Base-by-base conservation (phyloP, 1,140 invertebrate genomes). In the Drosophila dunni region DNA sequence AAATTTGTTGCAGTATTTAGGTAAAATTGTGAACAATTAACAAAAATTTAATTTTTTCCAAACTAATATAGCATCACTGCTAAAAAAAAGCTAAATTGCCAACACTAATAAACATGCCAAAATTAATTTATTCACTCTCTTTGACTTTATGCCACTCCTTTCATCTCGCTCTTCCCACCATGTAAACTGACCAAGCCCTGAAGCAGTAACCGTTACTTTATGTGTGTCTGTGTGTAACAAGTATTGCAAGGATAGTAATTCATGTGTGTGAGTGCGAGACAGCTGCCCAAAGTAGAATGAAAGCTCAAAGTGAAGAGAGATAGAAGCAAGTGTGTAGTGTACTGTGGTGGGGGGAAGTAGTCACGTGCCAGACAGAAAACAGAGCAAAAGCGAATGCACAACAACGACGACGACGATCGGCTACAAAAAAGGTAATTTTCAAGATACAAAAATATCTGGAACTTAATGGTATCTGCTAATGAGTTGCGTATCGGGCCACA, bases 101-200 rank as follows among this genome's bases (percentile, higher is more conserved):
- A 75, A 64, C 71, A 50, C 29, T 46, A 66, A 83, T 83, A 79
- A 83, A 73, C 80, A 77, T 81, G 38, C n/a, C 40, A 20, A 83
- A 83, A 79, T 83, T 72, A 54, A 67, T 75, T 78, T 78, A 54
- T 38, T 42, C 17, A 7, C 56, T 17, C 42, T 24, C 64, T 45
- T 51, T 42, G 2, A 20, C 48, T 63, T 9, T n/a, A 45, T 13
- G 24, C 3, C 10, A 45, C 34, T 56, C 9, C 11, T 36, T 38
- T 33, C 17, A 2, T 13, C 29, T 5, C 46, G 33, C 56, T 11
- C 24, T 8, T 46, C 13, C 40, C 53, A 45, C 10, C 9, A 50
- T 50, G 11, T n/a, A 3, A 29, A 46, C 15, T 34, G 50, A 8
- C 56, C 65, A 60, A 68, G 65, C 65, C 65, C 56, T 10, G 48